Percentiles rank a stretch among this genome's conserved stretches.
phyloP scores from a whole-genome alignment of 2,113 vertebrate species.

The Pseudopodoces humilis region DNA sequence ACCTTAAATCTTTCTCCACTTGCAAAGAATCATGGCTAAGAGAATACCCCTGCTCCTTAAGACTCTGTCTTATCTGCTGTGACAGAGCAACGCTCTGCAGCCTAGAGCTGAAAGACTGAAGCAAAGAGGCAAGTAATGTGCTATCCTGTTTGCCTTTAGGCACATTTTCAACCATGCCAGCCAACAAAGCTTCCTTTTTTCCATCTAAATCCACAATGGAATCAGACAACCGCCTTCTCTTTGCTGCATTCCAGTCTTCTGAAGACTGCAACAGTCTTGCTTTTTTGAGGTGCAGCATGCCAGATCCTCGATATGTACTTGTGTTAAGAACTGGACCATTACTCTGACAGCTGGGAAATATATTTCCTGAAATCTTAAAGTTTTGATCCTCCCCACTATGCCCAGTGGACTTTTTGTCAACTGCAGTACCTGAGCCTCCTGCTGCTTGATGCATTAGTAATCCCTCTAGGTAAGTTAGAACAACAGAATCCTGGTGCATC shows the following conservation, averaged over 20 bases:
- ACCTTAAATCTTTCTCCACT: constrained; percentile 86
- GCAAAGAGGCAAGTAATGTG: constrained; percentile 94
- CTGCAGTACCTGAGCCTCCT: constrained; percentile 88
- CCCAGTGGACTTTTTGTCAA: constrained; percentile 85
- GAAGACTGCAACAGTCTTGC: constrained; percentile 91
- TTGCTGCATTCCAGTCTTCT: constrained; percentile 90
- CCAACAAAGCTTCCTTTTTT: constrained; percentile 84
- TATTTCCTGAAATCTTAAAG: constrained; percentile 79
- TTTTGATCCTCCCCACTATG: constrained; percentile 84
- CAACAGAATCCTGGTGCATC: constrained; percentile 99
- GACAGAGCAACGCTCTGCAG: constrained; percentile 95
- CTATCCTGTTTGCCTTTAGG: constrained; percentile 92
- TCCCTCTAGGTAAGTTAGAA: constrained; percentile 99
- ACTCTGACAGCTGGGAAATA: constrained; percentile 82
- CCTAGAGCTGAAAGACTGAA: constrained; percentile 97
- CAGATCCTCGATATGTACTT: constrained; percentile 79
- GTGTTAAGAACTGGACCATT: constrained; percentile 82
- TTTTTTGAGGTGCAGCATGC: constrained; percentile 94
- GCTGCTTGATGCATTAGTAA: constrained; percentile 99
- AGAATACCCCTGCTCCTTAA: constrained; percentile 82
- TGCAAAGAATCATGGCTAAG: constrained; percentile 77
- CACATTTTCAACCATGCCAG: constrained; percentile 85
- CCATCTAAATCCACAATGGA: constrained; percentile 85
- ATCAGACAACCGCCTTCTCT: constrained; percentile 82
- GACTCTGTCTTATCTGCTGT: constrained; percentile 86